These are phyloP conservation scores for Phrynocephalus vlangalii DNA, from an alignment of 2,797 vertebrate genomes.

Conservation along the genomic window DNA sequence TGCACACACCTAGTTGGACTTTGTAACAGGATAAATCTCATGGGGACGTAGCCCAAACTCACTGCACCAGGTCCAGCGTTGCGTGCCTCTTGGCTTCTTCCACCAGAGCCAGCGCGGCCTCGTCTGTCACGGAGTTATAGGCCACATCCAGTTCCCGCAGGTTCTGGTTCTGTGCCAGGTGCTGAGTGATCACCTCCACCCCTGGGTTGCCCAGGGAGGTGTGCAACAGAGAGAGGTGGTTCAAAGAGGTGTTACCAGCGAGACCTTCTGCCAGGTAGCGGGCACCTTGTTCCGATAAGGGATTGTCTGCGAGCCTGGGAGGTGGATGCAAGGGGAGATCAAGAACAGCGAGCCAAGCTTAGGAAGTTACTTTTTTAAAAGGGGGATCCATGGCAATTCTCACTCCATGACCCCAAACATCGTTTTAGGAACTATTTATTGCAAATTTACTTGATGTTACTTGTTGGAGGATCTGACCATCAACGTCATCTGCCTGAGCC, in stretches of 20 bases:
- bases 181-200: constrained; percentile 80
- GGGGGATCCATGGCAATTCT: background rate
- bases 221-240: constrained; percentile 89
- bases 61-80: constrained; percentile 91
- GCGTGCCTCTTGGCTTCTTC: constrained; percentile 87
- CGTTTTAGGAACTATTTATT: too few relatives aligned
- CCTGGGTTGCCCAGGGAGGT: constrained; percentile 85
- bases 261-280: constrained; percentile 83
- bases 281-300: constrained; percentile 82
- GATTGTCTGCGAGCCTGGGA: constrained; percentile 88
- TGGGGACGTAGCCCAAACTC: constrained; percentile 67
- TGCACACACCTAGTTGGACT: too few relatives aligned
- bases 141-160: constrained; percentile 93
- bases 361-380: background rate
- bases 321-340: background rate
- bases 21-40: background rate
- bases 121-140: constrained; percentile 91
- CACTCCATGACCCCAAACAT: background rate
- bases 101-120: constrained; percentile 84
- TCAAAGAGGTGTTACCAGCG: constrained; percentile 84
- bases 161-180: constrained; percentile 78
- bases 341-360: background rate
- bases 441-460: too few relatives aligned
- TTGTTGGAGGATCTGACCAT: too few relatives aligned
- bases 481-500: too few relatives aligned